phyloP scores from a whole-genome alignment of 2,113 vertebrate species.

The Triplophysa rosa region DNA sequence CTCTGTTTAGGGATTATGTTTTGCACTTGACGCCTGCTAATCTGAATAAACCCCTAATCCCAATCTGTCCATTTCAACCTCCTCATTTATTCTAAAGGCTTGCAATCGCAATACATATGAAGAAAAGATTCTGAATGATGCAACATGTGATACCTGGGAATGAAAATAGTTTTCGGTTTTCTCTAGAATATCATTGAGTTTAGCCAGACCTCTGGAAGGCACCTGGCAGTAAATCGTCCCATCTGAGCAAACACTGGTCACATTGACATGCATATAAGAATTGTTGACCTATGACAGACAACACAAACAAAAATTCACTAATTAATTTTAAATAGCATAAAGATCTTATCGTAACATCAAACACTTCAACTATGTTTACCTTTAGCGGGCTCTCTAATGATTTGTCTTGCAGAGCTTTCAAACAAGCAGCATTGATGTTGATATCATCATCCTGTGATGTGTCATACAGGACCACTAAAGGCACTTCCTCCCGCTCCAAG shows the following conservation, averaged over 20 bases:
- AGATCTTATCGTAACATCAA: not conserved
- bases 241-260: slow-evolving; percentile 90
- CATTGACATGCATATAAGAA: slow-evolving; percentile 82
- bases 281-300: slow-evolving; percentile 76
- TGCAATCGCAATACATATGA: not conserved
- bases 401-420: slow-evolving; percentile 85
- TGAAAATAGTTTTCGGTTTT: slow-evolving; percentile 85
- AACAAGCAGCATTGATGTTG: slow-evolving; percentile 91
- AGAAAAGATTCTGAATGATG: not conserved
- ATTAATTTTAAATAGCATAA: not conserved
- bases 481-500: slow-evolving; percentile 79
- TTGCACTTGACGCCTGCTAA: slow-evolving; percentile 56
- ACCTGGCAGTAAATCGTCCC: slow-evolving; percentile 92
- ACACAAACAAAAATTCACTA: not conserved
- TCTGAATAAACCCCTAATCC: slow-evolving; percentile 71
- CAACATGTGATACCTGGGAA: slow-evolving; percentile 75
- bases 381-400: slow-evolving; percentile 81
- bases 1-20: slow-evolving; percentile 61
- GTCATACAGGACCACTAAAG: slow-evolving; percentile 91
- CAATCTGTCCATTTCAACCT: slow-evolving; percentile 63
- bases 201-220: slow-evolving; percentile 85
- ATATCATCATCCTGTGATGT: slow-evolving; percentile 95
- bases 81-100: slow-evolving; percentile 9
- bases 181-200: slow-evolving; percentile 80
- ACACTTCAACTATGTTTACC: slow-evolving; percentile 68